phyloP scores from a whole-genome alignment of 2,888 invertebrate genomes.

The Zonitis immaculata region DNA sequence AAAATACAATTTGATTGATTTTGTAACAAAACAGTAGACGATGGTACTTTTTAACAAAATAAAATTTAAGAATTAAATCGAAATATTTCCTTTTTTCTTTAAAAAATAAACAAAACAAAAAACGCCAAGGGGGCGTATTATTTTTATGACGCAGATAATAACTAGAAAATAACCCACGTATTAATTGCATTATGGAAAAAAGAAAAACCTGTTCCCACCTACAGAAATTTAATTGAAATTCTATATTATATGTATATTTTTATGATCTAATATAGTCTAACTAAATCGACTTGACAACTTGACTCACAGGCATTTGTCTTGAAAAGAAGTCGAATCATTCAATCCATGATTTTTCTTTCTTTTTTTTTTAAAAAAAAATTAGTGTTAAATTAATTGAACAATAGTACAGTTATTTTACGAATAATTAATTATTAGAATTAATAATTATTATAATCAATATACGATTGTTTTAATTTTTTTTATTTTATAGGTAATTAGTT shows the following conservation, averaged over 20 bases:
- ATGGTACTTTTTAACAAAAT: no score
- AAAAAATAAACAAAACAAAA: no score
- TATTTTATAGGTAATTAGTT: not conserved
- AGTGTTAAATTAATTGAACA: no score
- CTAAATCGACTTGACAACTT: no score
- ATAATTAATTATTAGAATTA: not conserved
- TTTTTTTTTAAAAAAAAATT: no score
- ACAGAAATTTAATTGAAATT: not conserved
- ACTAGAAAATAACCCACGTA: not conserved
- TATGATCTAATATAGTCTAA: no score
- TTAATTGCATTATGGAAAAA: slow-evolving; percentile 1
- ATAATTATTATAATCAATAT: not conserved
- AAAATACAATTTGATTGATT: not conserved
- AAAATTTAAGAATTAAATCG: no score
- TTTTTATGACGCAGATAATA: not conserved
- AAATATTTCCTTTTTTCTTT: not conserved
- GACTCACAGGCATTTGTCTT: no score
- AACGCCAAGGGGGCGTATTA: not conserved
- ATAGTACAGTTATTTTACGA: not conserved
- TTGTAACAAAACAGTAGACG: not conserved
- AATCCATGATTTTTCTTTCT: no score
- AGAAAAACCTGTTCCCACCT: not conserved
- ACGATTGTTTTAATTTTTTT: not conserved
- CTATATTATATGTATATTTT: not conserved
- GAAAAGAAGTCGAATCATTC: no score